Percentiles rank a stretch among this genome's conserved stretches.
These are phyloP conservation scores for Petrocephalus schoutedeni DNA, from an alignment of 2,797 vertebrate species.

Conservation along the genomic window DNA sequence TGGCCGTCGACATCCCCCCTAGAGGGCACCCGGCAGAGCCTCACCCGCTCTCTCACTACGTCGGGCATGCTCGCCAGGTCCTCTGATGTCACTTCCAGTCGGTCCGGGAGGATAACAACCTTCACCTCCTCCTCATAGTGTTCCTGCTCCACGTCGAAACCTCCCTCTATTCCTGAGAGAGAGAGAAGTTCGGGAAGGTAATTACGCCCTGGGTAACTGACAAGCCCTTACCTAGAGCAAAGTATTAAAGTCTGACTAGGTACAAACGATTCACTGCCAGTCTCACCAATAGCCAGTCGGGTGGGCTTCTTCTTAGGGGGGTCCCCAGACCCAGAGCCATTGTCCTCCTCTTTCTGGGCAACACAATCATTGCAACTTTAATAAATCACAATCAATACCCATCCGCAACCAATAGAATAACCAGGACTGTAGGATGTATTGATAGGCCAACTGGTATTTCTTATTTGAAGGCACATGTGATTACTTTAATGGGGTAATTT, in stretches of 20 bases:
- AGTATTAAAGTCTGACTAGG: background rate
- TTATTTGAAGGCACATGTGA: background rate
- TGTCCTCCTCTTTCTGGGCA: conserved; percentile 83
- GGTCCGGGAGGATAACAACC: conserved; percentile 89
- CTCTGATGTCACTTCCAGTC: conserved; percentile 85
- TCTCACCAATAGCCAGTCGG: conserved; percentile 87
- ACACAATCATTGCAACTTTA: conserved; percentile 11
- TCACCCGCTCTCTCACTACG: conserved; percentile 88
- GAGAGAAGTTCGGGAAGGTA: background rate
- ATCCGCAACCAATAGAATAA: background rate
- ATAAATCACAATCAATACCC: background rate
- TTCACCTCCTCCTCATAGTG: conserved; percentile 90
- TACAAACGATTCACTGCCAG: background rate
- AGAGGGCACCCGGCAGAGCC: conserved; percentile 29
- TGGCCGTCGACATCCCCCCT: background rate
- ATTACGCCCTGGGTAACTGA: background rate
- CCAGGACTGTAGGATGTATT: background rate
- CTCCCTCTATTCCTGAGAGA: conserved; percentile 82
- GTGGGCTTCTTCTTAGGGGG: conserved; percentile 98
- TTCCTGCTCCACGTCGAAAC: conserved; percentile 92
- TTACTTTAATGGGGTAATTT: background rate
- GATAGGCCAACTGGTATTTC: background rate
- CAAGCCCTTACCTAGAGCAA: background rate
- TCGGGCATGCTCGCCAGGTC: conserved; percentile 79
- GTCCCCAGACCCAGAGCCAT: conserved; percentile 78